Evolutionary conservation across 2,888 invertebrate species (phyloP).

Genomic region (Thereva nobilitata): DNA sequence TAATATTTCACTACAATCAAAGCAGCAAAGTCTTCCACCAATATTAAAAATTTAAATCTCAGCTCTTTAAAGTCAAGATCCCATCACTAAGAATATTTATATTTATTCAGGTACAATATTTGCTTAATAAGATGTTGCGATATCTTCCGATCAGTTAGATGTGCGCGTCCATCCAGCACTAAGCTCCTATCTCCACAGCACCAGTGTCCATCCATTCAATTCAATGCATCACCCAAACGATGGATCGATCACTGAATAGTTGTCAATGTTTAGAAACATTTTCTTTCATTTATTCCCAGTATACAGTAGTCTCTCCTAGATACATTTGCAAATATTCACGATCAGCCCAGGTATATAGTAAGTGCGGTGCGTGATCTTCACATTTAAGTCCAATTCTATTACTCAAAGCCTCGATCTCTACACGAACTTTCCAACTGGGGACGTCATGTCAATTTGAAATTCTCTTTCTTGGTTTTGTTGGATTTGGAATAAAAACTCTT

Average conservation of each 20-base stretch:
- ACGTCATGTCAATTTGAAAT: neutral
- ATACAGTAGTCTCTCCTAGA: too few species aligned
- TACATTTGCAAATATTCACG: too few species aligned
- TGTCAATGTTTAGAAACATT: neutral
- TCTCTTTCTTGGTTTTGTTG: neutral
- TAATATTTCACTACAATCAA: too few species aligned
- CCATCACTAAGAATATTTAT: slow-evolving; percentile 31
- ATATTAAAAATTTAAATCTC: slow-evolving; percentile 29
- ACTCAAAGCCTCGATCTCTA: neutral
- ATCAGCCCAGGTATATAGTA: too few species aligned
- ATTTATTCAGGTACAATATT: slow-evolving; percentile 21
- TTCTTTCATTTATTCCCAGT: too few species aligned
- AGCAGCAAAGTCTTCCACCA: neutral
- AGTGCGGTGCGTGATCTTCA: slow-evolving; percentile 24
- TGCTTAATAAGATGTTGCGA: slow-evolving; percentile 20
- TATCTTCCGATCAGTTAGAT: too few species aligned
- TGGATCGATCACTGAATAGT: slow-evolving; percentile 21
- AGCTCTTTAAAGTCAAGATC: slow-evolving; percentile 26
- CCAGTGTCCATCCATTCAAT: slow-evolving; percentile 17
- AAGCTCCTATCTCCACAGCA: too few species aligned
- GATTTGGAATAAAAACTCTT: slow-evolving; percentile 9
- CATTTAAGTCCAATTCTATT: slow-evolving; percentile 29
- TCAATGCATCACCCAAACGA: slow-evolving; percentile 20
- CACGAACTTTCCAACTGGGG: too few species aligned
- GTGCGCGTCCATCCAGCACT: too few species aligned